Evolutionary conservation across 2,888 invertebrate genomes (phyloP).

Genomic region (Silvanus unidentatus): DNA sequence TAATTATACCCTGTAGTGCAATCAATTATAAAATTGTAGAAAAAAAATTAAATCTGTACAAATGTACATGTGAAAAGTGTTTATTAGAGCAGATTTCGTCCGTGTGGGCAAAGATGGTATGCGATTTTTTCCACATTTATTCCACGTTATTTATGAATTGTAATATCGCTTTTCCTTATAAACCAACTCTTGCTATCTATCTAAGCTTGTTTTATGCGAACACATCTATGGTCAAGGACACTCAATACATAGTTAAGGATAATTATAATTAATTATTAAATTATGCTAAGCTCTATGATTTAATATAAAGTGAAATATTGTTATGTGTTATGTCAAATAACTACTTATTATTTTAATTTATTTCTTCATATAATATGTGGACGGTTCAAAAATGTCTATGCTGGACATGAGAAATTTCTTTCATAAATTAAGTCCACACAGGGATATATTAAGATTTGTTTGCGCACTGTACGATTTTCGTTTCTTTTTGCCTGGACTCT

Average conservation of each 20-base stretch:
- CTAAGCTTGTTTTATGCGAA: constrained; percentile 2
- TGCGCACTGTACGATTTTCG: no score
- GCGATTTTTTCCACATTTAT: neutral
- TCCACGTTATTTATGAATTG: no score
- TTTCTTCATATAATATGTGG: neutral
- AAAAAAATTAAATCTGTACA: constrained; percentile 1
- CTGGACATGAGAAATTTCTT: no score
- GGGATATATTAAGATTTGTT: no score
- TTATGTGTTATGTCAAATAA: constrained; percentile 5
- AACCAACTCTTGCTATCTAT: no score
- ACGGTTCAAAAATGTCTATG: no score
- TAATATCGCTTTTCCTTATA: no score
- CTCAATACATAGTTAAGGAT: constrained; percentile 1
- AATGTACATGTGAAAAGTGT: neutral
- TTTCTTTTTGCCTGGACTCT: no score
- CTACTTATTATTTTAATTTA: constrained; percentile 3
- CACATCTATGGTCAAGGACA: neutral
- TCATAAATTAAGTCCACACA: no score
- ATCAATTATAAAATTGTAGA: constrained; percentile 11
- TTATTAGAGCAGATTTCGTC: no score
- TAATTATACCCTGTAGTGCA: constrained; percentile 24
- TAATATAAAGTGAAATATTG: constrained; percentile 9
- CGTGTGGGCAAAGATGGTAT: neutral
- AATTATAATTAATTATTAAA: constrained; percentile 10
- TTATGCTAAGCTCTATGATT: constrained; percentile 10